These are phyloP conservation scores for Dichetophora obliterata DNA, from an alignment of 2,888 invertebrate species.

Conservation along the genomic window DNA sequence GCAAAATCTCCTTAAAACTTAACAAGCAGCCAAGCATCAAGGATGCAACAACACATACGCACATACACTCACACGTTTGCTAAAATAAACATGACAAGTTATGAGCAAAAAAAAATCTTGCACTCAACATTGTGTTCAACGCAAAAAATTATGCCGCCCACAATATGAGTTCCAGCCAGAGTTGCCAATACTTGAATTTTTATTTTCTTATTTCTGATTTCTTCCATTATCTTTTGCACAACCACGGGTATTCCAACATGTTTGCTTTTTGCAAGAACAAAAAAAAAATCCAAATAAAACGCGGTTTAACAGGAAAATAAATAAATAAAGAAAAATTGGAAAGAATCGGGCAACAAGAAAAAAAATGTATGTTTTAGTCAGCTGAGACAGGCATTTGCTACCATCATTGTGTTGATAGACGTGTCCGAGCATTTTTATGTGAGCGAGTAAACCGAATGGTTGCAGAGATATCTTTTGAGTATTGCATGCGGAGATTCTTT, in stretches of 20 bases:
- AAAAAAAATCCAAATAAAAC: background rate
- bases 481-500: too few species aligned
- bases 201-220: background rate
- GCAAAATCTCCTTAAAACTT: background rate
- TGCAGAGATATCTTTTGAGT: too few species aligned
- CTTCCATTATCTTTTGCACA: background rate
- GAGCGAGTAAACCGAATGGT: too few species aligned
- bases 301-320: background rate
- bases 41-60: background rate
- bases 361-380: too few species aligned
- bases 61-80: background rate
- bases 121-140: background rate
- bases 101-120: background rate
- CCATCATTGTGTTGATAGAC: too few species aligned
- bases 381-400: too few species aligned
- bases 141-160: background rate
- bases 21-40: background rate
- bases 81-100: background rate
- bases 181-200: slow-evolving; percentile 11
- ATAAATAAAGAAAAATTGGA: background rate
- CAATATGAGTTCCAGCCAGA: background rate
- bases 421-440: too few species aligned
- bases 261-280: background rate
- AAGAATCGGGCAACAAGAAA: background rate
- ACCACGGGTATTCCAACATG: background rate